Conservation (phyloP, 2,113 vertebrate genomes). For the Mionectes macconnelli region DNA sequence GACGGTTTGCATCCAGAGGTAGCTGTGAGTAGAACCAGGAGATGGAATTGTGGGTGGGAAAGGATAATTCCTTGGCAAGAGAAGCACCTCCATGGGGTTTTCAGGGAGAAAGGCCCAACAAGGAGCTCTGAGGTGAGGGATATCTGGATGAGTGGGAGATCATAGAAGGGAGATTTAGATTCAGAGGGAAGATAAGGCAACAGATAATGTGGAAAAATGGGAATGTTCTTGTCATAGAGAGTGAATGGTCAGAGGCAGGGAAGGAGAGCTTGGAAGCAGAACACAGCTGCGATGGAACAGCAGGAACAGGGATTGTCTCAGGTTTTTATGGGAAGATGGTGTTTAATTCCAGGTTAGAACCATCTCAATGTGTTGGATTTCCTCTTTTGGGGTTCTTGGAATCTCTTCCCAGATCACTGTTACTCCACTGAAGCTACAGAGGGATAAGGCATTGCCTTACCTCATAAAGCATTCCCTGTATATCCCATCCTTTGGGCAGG, state of each 20-base stretch:
- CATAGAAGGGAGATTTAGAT: not conserved
- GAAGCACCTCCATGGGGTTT: not conserved
- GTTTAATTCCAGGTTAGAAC: not conserved
- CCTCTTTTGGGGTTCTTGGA: not conserved
- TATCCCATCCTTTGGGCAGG: not conserved
- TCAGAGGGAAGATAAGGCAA: not conserved
- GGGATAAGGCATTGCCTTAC: not conserved
- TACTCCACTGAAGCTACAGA: not conserved
- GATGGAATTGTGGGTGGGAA: not conserved
- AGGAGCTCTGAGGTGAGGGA: not conserved
- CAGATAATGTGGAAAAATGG: not conserved
- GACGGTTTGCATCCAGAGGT: not conserved
- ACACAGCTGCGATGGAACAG: not conserved
- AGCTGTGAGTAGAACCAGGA: not conserved
- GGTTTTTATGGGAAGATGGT: not conserved
- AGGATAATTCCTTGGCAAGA: not conserved
- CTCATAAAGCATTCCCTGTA: not conserved
- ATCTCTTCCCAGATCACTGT: not conserved
- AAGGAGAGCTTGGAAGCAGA: not conserved
- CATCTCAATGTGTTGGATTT: not conserved
- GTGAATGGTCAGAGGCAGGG: not conserved
- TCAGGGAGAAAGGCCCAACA: not conserved
- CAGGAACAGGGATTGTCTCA: not conserved
- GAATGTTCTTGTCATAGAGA: not conserved
- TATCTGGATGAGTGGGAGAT: too few relatives aligned